phyloP scores from a whole-genome alignment of 1,140 invertebrate genomes.

The Diachasmimorpha longicaudata region DNA sequence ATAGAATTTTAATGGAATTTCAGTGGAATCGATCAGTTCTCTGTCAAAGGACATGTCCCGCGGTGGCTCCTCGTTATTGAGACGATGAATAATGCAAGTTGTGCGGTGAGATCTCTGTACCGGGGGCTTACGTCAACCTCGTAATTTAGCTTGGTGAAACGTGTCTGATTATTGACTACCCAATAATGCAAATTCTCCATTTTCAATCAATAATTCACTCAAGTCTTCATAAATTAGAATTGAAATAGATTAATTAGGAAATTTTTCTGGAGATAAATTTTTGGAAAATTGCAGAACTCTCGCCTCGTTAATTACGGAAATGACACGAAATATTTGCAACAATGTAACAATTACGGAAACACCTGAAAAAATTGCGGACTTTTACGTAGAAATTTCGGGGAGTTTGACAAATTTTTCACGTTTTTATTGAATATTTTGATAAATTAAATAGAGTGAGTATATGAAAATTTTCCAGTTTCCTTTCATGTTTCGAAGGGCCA shows the following conservation, averaged over 20 bases:
- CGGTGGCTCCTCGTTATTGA: neutral
- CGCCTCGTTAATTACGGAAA: too few species aligned
- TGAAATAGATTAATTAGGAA: neutral
- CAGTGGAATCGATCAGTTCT: neutral
- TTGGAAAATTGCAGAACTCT: too few species aligned
- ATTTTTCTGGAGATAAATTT: too few species aligned
- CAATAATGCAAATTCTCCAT: neutral
- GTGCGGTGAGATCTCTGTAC: neutral
- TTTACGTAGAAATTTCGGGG: too few species aligned
- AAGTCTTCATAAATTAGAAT: neutral
- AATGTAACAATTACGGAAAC: too few species aligned
- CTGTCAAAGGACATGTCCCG: neutral
- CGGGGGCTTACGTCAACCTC: neutral
- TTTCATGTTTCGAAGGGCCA: neutral
- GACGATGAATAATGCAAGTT: neutral
- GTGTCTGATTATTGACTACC: neutral
- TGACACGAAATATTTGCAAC: too few species aligned
- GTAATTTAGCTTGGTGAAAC: neutral
- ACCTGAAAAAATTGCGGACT: too few species aligned
- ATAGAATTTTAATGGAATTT: neutral
- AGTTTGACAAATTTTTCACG: too few species aligned
- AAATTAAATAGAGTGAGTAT: neutral
- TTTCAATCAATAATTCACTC: neutral
- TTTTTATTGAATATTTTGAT: too few species aligned
- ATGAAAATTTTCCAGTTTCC: neutral